Evolutionary conservation across 2,888 invertebrate species (phyloP).

Genomic region (Dusona sp.): DNA sequence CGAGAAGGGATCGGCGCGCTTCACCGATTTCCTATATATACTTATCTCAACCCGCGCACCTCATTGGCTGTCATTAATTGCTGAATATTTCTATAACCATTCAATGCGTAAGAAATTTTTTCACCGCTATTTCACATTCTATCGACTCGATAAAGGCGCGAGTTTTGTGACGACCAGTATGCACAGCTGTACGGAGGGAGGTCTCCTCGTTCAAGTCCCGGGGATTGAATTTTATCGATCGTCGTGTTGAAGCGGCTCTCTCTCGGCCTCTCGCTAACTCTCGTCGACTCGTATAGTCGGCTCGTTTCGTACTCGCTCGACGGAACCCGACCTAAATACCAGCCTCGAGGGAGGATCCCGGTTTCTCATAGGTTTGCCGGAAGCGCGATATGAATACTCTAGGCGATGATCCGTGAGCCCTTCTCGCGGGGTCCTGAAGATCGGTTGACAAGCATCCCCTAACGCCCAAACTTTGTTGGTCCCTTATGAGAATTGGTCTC

Average conservation of each 20-base stretch:
- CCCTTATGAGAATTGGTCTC: neutral
- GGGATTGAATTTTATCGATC: conserved; percentile 70
- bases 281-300: conserved; percentile 51
- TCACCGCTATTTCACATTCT: neutral
- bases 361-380: conserved; percentile 50
- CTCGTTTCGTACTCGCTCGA: conserved; percentile 63
- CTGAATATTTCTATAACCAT: neutral
- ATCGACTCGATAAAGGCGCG: neutral
- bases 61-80: neutral
- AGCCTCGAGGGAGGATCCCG: conserved; percentile 49
- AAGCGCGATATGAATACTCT: conserved; percentile 59
- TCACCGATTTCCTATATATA: neutral
- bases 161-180: conserved; percentile 17
- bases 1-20: neutral
- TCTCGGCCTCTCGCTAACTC: conserved; percentile 57
- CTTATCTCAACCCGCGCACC: neutral
- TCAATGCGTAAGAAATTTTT: neutral
- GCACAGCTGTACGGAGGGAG: conserved; percentile 19
- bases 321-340: conserved; percentile 67
- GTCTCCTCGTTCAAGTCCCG: conserved; percentile 62
- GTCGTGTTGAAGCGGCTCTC: conserved; percentile 58
- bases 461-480: conserved; percentile 7
- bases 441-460: conserved; percentile 27
- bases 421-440: conserved; percentile 1
- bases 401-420: conserved; percentile 51